phyloP scores from a whole-genome alignment of 2,888 invertebrate species.

The Agrypnus murinus region DNA sequence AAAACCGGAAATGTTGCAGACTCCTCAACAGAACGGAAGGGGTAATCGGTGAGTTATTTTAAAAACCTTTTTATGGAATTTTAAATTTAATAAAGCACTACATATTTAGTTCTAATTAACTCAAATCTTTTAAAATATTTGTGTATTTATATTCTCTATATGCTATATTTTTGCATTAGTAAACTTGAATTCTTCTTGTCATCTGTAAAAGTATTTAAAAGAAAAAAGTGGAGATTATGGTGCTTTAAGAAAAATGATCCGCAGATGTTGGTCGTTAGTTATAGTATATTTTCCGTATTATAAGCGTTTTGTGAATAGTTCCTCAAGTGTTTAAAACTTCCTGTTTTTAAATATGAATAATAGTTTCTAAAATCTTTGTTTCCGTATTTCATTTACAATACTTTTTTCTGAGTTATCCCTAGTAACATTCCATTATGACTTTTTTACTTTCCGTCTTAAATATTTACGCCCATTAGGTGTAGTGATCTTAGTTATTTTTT shows the following conservation, averaged over 20 bases:
- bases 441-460: too few relatives aligned
- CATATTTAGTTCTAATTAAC: conserved; percentile 10
- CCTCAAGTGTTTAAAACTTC: conserved; percentile 49
- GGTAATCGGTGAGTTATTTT: conserved; percentile 51
- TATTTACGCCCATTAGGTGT: too few relatives aligned
- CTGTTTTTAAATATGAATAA: conserved; percentile 54
- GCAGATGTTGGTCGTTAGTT: conserved; percentile 42
- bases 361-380: conserved; percentile 62
- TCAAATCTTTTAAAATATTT: neutral
- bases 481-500: conserved; percentile 4
- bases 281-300: conserved; percentile 28
- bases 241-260: conserved; percentile 45
- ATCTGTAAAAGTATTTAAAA: conserved; percentile 10
- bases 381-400: conserved; percentile 60
- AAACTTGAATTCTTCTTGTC: neutral
- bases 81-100: neutral
- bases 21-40: conserved; percentile 50
- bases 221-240: conserved; percentile 14
- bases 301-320: conserved; percentile 49
- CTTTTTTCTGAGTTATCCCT: neutral
- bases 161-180: neutral
- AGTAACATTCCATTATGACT: too few relatives aligned
- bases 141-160: conserved; percentile 18
- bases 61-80: conserved; percentile 42
- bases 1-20: conserved; percentile 59